These are phyloP conservation scores for Pollenia amentaria DNA, from an alignment of 2,888 invertebrate genomes.

Conservation along the genomic window DNA sequence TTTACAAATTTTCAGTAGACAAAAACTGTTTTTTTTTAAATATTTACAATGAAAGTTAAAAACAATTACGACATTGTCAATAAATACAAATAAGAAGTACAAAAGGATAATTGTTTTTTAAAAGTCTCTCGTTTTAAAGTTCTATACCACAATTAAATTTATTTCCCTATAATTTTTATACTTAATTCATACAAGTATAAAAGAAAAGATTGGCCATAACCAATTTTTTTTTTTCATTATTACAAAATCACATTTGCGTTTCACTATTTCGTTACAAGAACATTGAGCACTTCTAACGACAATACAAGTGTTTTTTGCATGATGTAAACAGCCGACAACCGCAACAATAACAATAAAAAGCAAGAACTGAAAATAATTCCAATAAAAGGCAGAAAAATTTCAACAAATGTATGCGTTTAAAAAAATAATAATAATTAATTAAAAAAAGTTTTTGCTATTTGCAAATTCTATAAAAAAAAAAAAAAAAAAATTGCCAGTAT, in stretches of 20 bases:
- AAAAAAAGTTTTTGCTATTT: slow-evolving; percentile 25
- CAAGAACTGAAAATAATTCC: not conserved
- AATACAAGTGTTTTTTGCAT: slow-evolving; percentile 7
- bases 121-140: too few species aligned
- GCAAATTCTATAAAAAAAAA: not conserved
- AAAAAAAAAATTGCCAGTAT: not conserved
- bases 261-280: not conserved
- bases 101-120: too few species aligned
- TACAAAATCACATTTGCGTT: not conserved
- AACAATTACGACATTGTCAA: too few species aligned
- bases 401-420: not conserved
- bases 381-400: not conserved
- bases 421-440: slow-evolving; percentile 25
- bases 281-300: slow-evolving; percentile 23
- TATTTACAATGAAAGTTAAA: too few species aligned
- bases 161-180: not conserved
- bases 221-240: not conserved
- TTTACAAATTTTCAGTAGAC: too few species aligned
- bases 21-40: too few species aligned
- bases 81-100: too few species aligned
- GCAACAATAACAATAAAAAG: slow-evolving; percentile 20
- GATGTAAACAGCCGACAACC: not conserved
- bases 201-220: not conserved
- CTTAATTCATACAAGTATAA: slow-evolving; percentile 13
- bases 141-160: too few species aligned